Conservation (phyloP, 2,888 invertebrate genomes). For the Plemyria rubiginata region DNA sequence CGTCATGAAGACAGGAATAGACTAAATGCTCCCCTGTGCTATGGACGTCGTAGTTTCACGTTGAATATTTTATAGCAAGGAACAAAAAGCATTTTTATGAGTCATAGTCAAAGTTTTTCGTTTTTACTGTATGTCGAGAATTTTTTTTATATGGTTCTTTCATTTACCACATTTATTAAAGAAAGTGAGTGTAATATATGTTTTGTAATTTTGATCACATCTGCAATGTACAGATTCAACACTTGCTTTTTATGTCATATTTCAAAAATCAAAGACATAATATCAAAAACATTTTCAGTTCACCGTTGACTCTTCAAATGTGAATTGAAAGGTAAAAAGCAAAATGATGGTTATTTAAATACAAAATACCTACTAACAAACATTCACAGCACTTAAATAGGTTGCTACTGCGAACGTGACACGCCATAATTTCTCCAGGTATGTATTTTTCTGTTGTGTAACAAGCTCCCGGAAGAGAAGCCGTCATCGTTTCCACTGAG, state of each 20-base stretch:
- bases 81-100: no score
- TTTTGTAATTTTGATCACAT: no score
- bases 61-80: constrained; percentile 29
- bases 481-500: constrained; percentile 76
- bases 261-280: no score
- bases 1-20: constrained; percentile 48
- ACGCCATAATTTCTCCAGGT: constrained; percentile 71
- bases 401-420: constrained; percentile 51
- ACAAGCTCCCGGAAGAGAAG: constrained; percentile 53
- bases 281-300: no score
- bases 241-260: no score
- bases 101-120: no score
- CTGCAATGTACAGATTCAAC: no score
- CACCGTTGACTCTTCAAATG: no score
- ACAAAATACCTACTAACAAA: not conserved
- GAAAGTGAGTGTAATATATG: no score
- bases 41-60: constrained; percentile 39
- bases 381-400: constrained; percentile 23
- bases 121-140: no score
- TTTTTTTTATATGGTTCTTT: no score
- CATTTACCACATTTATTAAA: no score
- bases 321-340: not conserved
- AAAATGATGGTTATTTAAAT: not conserved
- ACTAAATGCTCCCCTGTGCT: constrained; percentile 49
- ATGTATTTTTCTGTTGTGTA: constrained; percentile 64